Conservation (phyloP, 2,113 vertebrate species). For the Ctenomys sociabilis region DNA sequence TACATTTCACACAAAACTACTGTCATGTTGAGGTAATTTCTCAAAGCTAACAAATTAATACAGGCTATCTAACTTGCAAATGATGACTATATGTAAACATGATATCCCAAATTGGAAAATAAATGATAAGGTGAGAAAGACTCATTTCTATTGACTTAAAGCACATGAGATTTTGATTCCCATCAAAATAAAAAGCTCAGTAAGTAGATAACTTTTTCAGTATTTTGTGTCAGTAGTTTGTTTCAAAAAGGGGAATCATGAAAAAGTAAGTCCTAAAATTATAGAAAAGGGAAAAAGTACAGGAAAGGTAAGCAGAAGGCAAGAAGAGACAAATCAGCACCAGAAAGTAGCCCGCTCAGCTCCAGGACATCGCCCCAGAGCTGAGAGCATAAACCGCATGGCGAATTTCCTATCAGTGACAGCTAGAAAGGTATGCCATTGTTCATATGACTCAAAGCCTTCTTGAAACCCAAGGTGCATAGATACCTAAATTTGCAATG, state of each 20-base stretch:
- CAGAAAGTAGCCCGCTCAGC: not conserved
- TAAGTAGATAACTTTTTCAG: not conserved
- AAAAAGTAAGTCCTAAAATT: not conserved
- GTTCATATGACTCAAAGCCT: not conserved
- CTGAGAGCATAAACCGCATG: not conserved
- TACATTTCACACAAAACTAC: not conserved
- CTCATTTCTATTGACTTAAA: not conserved
- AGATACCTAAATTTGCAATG: not conserved
- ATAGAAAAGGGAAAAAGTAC: not conserved
- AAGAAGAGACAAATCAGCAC: not conserved
- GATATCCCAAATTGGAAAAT: not conserved
- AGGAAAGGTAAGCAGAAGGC: not conserved
- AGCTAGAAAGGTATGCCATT: not conserved
- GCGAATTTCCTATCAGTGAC: not conserved
- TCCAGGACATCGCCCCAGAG: not conserved
- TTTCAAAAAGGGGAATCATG: not conserved
- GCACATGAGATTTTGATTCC: not conserved
- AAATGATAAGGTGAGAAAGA: not conserved
- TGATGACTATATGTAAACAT: not conserved
- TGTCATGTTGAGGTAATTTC: not conserved
- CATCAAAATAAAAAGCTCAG: not conserved
- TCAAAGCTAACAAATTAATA: not conserved
- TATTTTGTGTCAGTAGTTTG: not conserved
- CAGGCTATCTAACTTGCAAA: not conserved
- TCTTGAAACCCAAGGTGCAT: not conserved